Conservation (phyloP, 2,888 invertebrate species). For the Andrena camellia region DNA sequence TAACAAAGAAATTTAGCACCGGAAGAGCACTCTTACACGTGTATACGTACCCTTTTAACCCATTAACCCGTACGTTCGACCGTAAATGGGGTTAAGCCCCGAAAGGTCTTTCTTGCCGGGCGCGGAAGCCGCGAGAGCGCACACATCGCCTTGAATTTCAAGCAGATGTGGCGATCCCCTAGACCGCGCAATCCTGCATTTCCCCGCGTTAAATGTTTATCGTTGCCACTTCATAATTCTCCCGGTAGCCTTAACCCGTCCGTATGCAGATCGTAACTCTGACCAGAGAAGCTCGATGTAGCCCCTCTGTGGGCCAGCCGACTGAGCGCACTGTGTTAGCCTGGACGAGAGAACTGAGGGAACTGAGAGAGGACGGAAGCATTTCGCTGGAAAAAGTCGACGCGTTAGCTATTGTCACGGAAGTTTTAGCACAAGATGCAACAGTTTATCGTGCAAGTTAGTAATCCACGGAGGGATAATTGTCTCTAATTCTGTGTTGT, state of each 20-base stretch:
- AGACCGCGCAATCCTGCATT: slow-evolving; percentile 45
- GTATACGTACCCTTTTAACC: slow-evolving; percentile 68
- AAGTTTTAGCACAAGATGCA: no score
- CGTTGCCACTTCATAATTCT: slow-evolving; percentile 55
- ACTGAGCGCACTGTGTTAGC: neutral
- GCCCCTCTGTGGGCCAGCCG: neutral
- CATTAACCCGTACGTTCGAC: slow-evolving; percentile 71
- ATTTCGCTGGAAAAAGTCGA: no score
- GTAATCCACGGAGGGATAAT: no score
- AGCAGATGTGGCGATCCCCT: slow-evolving; percentile 62
- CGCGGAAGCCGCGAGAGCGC: slow-evolving; percentile 35
- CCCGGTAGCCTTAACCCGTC: neutral
- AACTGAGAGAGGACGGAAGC: no score
- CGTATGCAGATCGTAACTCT: slow-evolving; percentile 28
- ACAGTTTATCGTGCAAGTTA: no score
- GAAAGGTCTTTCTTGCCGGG: slow-evolving; percentile 62
- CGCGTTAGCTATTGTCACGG: no score
- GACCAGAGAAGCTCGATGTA: slow-evolving; percentile 25
- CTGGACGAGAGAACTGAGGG: neutral
- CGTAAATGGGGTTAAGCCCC: slow-evolving; percentile 70
- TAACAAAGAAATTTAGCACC: slow-evolving; percentile 47
- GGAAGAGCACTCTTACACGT: slow-evolving; percentile 57
- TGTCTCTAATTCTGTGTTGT: no score
- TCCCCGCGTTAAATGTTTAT: slow-evolving; percentile 58
- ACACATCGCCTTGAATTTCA: slow-evolving; percentile 70